Evolutionary conservation across 2,113 vertebrate species (phyloP).

Genomic region (Nymphicus hollandicus): DNA sequence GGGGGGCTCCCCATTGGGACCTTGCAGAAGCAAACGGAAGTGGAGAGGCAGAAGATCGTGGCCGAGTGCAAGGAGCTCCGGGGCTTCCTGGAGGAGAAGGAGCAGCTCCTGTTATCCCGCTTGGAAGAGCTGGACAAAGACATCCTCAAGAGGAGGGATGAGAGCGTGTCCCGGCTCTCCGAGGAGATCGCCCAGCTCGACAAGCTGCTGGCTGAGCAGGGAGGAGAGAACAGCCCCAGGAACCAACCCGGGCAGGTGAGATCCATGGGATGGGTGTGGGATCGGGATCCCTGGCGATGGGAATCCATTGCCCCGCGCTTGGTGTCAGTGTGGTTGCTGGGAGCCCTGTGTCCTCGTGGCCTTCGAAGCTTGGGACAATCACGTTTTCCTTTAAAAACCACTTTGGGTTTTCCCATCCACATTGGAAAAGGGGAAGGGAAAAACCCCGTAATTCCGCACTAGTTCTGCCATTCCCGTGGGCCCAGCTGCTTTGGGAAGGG

Average conservation of each 20-base stretch:
- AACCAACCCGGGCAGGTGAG: not conserved
- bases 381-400: not conserved
- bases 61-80: conserved; percentile 1
- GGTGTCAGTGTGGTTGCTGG: accelerated
- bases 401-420: not conserved
- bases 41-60: conserved; percentile 23
- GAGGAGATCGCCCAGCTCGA: conserved; percentile 30
- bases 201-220: not conserved
- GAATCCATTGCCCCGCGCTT: not conserved
- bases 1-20: not conserved
- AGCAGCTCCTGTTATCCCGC: not conserved
- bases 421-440: too few relatives aligned
- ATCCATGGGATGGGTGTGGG: not conserved
- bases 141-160: not conserved
- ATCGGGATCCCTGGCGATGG: too few relatives aligned
- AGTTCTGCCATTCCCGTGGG: accelerated
- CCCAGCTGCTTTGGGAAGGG: not conserved
- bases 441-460: accelerated
- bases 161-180: not conserved
- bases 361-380: not conserved
- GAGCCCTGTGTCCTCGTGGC: not conserved
- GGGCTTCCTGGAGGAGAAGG: conserved; percentile 1
- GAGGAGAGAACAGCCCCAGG: not conserved
- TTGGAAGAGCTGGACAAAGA: conserved; percentile 31
- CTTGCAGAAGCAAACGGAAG: conserved; percentile 18